phyloP scores from a whole-genome alignment of 2,888 invertebrate genomes.

The Hypolimnas misippus region DNA sequence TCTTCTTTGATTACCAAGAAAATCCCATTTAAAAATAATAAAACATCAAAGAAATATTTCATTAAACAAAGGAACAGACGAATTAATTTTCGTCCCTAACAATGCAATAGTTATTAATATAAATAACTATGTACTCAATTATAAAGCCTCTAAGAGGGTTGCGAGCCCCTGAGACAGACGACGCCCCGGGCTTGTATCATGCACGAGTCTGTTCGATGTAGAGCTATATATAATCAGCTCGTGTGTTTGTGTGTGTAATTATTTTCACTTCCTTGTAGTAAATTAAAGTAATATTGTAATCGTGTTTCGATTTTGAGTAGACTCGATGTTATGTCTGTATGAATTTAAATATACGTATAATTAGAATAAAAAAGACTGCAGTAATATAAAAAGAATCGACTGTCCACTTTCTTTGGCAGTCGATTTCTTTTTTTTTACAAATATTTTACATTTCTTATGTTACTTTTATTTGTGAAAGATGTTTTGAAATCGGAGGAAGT shows the following conservation, averaged over 20 bases:
- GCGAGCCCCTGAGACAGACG: constrained; percentile 52
- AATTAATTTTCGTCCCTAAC: neutral
- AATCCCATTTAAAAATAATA: neutral
- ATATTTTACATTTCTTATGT: no score
- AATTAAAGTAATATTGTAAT: no score
- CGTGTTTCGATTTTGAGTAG: no score
- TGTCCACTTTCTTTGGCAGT: no score
- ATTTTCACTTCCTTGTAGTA: neutral
- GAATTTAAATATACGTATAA: no score
- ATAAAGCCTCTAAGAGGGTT: constrained; percentile 51
- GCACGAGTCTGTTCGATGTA: constrained; percentile 62
- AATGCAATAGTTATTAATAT: constrained; percentile 31
- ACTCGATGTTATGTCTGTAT: no score
- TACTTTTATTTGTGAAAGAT: no score
- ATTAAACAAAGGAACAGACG: neutral
- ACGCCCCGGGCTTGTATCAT: constrained; percentile 68
- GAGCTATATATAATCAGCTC: constrained; percentile 8
- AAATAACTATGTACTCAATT: constrained; percentile 24
- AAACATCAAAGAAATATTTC: neutral
- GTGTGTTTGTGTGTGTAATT: neutral
- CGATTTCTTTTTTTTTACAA: no score
- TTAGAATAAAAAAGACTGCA: no score
- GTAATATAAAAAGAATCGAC: no score
- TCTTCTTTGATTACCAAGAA: neutral
- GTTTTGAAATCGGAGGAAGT: no score